Percentiles rank a stretch among this genome's conserved stretches.
phyloP scores from a whole-genome alignment of 2,113 vertebrate genomes.

The Syngnathus typhle region DNA sequence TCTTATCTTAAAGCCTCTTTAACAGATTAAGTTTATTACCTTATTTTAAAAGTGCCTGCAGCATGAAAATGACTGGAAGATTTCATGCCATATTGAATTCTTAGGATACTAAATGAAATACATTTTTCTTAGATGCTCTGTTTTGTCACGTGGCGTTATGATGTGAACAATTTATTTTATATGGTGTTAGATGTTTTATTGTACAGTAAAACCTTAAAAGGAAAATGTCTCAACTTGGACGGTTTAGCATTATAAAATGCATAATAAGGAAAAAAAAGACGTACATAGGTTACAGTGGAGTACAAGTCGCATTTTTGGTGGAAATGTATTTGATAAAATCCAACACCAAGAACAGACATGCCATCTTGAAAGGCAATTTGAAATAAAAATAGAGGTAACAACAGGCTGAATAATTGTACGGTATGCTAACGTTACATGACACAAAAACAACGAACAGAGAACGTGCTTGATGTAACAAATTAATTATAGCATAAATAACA shows the following conservation, averaged over 20 bases:
- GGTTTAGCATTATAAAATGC: background rate
- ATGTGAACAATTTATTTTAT: background rate
- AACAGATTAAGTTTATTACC: background rate
- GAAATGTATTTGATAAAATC: too few species aligned
- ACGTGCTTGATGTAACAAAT: too few species aligned
- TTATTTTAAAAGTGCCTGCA: conserved; percentile 9
- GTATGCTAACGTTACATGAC: too few species aligned
- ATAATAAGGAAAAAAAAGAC: too few species aligned
- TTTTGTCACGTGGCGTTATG: background rate
- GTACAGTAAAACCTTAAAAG: background rate
- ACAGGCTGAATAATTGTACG: too few species aligned
- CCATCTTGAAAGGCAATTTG: too few species aligned
- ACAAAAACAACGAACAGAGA: too few species aligned
- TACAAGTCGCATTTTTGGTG: too few species aligned
- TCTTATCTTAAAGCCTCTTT: conserved; percentile 15
- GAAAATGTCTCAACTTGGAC: background rate
- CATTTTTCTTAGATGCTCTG: background rate
- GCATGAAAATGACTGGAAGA: background rate
- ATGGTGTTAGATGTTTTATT: background rate
- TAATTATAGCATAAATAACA: too few species aligned
- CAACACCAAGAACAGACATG: too few species aligned
- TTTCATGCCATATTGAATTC: background rate
- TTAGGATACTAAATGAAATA: conserved; percentile 3
- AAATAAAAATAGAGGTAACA: too few species aligned
- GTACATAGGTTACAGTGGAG: too few species aligned